Percentiles rank a stretch among this genome's conserved stretches.
These are phyloP conservation scores for Halcyon malimbica DNA, from an alignment of 2,113 vertebrate genomes.

Conservation along the genomic window DNA sequence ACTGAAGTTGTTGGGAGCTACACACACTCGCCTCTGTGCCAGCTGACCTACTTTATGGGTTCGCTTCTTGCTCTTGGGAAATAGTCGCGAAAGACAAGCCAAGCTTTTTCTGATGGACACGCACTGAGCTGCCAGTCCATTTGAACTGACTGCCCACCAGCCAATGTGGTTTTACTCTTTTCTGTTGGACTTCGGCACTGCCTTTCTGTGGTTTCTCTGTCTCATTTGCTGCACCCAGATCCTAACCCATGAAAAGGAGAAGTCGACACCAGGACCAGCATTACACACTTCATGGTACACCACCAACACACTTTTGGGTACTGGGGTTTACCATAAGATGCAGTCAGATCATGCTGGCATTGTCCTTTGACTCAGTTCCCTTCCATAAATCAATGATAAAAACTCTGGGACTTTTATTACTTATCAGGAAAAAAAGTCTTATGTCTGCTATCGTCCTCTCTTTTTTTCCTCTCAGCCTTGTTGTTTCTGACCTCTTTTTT, in stretches of 20 bases:
- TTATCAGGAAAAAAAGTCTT: not conserved
- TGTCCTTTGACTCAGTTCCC: not conserved
- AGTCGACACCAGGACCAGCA: not conserved
- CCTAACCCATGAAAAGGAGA: not conserved
- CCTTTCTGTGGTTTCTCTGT: not conserved
- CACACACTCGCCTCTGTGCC: not conserved
- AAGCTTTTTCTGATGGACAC: not conserved
- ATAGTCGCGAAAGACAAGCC: not conserved
- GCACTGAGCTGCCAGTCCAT: rapidly evolving
- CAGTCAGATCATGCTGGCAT: not conserved
- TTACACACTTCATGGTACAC: not conserved
- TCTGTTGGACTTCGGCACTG: not conserved
- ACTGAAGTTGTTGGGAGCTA: not conserved
- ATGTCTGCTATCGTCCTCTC: not conserved
- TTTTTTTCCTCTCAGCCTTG: rapidly evolving
- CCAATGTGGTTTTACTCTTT: not conserved
- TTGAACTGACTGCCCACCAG: not conserved
- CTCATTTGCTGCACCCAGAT: not conserved
- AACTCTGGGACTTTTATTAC: not conserved
- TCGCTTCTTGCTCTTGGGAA: not conserved
- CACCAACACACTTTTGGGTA: not conserved
- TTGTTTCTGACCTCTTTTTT: not conserved
- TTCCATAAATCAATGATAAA: not conserved
- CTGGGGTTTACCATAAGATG: not conserved
- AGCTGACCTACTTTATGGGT: not conserved